Conservation (phyloP, 2,113 vertebrate species). For the Dipodomys spectabilis region DNA sequence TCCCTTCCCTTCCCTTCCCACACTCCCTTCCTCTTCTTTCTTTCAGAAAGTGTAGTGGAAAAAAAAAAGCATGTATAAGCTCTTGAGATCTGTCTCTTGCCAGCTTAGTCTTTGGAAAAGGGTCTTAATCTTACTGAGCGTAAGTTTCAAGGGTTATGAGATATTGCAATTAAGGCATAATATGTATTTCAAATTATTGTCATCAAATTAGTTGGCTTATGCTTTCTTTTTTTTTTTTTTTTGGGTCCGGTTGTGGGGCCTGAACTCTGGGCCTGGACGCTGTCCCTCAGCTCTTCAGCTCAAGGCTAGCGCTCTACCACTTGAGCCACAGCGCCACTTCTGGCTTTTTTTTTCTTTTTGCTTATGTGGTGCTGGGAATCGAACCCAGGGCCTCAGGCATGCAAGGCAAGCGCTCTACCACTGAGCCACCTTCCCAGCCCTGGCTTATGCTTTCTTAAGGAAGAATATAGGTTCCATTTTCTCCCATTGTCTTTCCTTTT, state of each 20-base stretch:
- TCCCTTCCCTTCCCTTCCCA: no score
- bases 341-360: no score
- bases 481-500: not conserved
- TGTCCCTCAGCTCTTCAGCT: no score
- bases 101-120: not conserved
- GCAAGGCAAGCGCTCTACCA: no score
- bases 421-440: no score
- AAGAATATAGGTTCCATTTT: slow-evolving; percentile 12
- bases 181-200: not conserved
- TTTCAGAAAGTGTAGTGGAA: not conserved
- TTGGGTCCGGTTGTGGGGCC: no score
- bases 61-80: not conserved
- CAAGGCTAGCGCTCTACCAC: no score
- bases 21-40: not conserved
- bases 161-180: not conserved
- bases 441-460: not conserved
- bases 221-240: no score
- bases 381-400: no score
- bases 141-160: not conserved
- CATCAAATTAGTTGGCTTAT: not conserved
- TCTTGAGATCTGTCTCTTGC: slow-evolving; percentile 38
- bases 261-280: no score
- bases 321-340: no score
- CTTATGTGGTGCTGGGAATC: no score
- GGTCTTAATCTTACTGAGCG: not conserved